phyloP scores from a whole-genome alignment of 2,797 vertebrate species.

The Crax fasciolata region DNA sequence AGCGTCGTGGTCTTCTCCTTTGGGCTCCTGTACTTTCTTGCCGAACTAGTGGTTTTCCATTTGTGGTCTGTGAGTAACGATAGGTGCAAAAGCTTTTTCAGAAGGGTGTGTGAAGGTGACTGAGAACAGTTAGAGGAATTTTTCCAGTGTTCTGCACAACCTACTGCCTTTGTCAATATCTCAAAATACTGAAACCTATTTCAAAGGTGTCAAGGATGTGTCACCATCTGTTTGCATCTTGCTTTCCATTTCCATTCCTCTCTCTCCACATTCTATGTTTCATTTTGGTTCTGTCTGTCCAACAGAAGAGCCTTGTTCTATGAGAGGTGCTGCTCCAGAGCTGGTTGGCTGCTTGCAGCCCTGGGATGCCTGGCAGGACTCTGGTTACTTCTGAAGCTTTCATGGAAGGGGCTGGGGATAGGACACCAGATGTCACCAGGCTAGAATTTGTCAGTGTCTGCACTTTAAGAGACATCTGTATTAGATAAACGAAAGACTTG shows the following conservation, averaged over 20 bases:
- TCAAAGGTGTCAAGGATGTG: background rate
- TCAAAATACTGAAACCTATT: background rate
- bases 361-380: background rate
- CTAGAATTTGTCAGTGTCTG: background rate
- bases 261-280: background rate
- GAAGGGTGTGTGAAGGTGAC: constrained; percentile 13
- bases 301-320: background rate
- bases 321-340: background rate
- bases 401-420: background rate
- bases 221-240: background rate
- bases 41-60: constrained; percentile 44
- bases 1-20: background rate
- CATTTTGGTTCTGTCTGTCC: background rate
- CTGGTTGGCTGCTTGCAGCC: background rate
- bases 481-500: background rate
- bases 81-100: constrained; percentile 14
- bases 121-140: background rate
- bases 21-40: background rate
- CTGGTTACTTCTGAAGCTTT: background rate
- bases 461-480: background rate
- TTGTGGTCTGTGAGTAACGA: constrained; percentile 32
- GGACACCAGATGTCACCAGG: background rate
- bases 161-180: background rate
- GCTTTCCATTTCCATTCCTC: background rate
- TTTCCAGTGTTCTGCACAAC: background rate